A percentile compares a stretch with the other conserved stretches of the same genome.
Conservation (phyloP, 2,888 invertebrate species). For the Calliopum simillimum region DNA sequence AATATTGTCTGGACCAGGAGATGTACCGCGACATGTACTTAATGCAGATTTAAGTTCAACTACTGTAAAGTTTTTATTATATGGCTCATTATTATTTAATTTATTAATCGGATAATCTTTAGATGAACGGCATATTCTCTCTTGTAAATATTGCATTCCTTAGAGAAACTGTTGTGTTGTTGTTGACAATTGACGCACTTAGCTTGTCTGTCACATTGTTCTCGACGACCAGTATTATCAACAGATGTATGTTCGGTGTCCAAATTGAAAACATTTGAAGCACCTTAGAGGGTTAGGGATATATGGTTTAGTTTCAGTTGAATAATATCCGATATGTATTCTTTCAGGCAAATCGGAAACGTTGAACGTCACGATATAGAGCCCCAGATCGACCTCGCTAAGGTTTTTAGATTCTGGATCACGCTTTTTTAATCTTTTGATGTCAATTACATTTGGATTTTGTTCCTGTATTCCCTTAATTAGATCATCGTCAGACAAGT, state of each 20-base stretch:
- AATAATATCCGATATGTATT: background rate
- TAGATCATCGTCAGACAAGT: background rate
- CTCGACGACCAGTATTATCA: conserved; percentile 7
- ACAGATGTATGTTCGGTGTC: conserved; percentile 22
- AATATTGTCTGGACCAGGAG: no score
- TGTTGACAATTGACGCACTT: conserved; percentile 34
- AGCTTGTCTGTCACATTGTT: conserved; percentile 23
- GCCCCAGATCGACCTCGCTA: conserved; percentile 13
- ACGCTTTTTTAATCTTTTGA: conserved; percentile 27
- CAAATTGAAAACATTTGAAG: conserved; percentile 31
- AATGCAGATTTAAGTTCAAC: no score
- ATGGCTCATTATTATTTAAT: no score
- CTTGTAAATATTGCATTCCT: no score
- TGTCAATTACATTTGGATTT: conserved; percentile 17
- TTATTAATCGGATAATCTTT: conserved; percentile 10
- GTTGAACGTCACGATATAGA: conserved; percentile 24
- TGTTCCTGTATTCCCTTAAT: conserved; percentile 20
- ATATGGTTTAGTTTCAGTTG: no score
- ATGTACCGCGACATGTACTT: no score
- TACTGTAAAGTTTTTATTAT: no score
- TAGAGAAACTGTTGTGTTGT: no score
- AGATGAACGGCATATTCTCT: background rate
- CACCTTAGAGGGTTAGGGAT: conserved; percentile 31
- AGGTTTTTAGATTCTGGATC: conserved; percentile 7
- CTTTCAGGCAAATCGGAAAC: no score